A percentile compares a stretch with the other conserved stretches of the same genome.
phyloP scores from a whole-genome alignment of 2,888 invertebrate genomes.

The Meandrusa payeni region DNA sequence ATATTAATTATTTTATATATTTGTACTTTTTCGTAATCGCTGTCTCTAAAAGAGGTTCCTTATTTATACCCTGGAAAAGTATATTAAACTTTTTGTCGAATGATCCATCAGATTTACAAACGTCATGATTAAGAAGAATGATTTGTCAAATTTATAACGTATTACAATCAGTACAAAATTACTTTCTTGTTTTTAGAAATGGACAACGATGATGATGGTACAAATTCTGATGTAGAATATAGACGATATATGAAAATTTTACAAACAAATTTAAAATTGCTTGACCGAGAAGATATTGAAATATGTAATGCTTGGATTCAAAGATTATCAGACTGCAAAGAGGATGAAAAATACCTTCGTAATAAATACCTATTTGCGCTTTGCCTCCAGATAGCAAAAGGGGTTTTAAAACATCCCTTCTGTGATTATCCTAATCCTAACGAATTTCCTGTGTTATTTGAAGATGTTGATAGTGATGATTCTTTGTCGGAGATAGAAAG shows the following conservation, averaged over 20 bases:
- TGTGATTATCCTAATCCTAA: slow-evolving; percentile 43
- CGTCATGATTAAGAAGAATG: slow-evolving; percentile 12
- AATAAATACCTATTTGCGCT: slow-evolving; percentile 63
- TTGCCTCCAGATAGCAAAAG: slow-evolving; percentile 63
- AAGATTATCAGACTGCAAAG: slow-evolving; percentile 48
- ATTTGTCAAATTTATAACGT: slow-evolving; percentile 6
- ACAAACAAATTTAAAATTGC: slow-evolving; percentile 54
- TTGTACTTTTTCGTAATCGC: too few species aligned
- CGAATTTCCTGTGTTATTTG: slow-evolving; percentile 41
- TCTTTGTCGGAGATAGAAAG: slow-evolving; percentile 54
- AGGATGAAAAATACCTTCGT: slow-evolving; percentile 51
- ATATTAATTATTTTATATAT: too few species aligned
- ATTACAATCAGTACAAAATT: slow-evolving; percentile 1
- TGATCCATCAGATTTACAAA: background rate
- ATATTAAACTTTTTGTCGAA: too few species aligned
- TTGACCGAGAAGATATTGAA: slow-evolving; percentile 48
- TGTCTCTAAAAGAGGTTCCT: too few species aligned
- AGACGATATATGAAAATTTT: slow-evolving; percentile 64
- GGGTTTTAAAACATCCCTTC: slow-evolving; percentile 57
- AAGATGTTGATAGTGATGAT: slow-evolving; percentile 44
- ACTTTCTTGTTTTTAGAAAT: slow-evolving; percentile 33
- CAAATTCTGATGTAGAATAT: slow-evolving; percentile 56
- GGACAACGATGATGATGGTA: slow-evolving; percentile 46
- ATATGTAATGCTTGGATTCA: slow-evolving; percentile 67
- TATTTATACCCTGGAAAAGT: too few species aligned